phyloP scores from a whole-genome alignment of 1,140 invertebrate genomes.

The Ectropis grisescens region DNA sequence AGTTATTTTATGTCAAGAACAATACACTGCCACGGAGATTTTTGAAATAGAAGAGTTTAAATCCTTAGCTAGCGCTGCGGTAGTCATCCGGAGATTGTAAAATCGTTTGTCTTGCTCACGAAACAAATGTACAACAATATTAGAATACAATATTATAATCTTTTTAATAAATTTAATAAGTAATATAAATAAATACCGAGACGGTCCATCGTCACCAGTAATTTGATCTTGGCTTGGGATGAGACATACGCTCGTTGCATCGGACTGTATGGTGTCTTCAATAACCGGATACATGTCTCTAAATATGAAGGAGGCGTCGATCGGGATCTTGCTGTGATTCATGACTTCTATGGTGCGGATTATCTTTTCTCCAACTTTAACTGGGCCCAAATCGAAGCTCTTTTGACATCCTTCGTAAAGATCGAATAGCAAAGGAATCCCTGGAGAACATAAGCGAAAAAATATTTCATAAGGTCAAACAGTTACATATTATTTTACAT shows the following conservation, averaged over 20 bases:
- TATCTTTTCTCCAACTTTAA: constrained; percentile 52
- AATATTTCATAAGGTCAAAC: too few species aligned
- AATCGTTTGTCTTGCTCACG: too few species aligned
- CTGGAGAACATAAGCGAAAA: constrained; percentile 18
- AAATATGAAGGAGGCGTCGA: constrained; percentile 48
- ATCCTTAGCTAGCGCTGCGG: too few species aligned
- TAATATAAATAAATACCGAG: constrained; percentile 20
- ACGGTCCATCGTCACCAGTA: constrained; percentile 17
- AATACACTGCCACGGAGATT: too few species aligned
- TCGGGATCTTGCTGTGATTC: constrained; percentile 56
- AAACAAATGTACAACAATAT: too few species aligned
- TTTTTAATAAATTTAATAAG: too few species aligned
- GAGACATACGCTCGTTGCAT: constrained; percentile 47
- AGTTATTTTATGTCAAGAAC: too few species aligned
- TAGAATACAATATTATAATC: too few species aligned
- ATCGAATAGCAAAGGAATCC: constrained; percentile 48
- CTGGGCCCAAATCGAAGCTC: constrained; percentile 47
- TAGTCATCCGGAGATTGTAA: too few species aligned
- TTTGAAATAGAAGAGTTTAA: too few species aligned
- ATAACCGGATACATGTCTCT: constrained; percentile 35
- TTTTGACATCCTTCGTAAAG: constrained; percentile 60
- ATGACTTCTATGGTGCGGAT: constrained; percentile 53
- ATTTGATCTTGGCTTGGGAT: constrained; percentile 16
- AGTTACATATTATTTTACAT: too few species aligned
- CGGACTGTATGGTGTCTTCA: constrained; percentile 38